These are phyloP conservation scores for Nothocercus nigrocapillus DNA, from an alignment of 2,113 vertebrate genomes.

Conservation along the genomic window DNA sequence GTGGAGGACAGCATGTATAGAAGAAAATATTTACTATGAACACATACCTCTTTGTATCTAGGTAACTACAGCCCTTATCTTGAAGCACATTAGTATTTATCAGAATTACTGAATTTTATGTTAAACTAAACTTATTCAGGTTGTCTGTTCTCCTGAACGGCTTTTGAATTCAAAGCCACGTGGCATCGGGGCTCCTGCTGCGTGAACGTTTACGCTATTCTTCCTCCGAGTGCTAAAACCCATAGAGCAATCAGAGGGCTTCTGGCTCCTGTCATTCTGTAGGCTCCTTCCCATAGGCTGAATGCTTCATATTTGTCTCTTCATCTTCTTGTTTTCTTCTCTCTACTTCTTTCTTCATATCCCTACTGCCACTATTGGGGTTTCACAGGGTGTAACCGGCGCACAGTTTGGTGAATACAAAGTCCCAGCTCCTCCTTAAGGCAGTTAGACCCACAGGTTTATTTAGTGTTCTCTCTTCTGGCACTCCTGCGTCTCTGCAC, in stretches of 20 bases:
- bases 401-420: neutral
- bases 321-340: neutral
- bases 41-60: neutral
- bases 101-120: neutral
- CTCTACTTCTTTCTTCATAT: neutral
- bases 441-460: neutral
- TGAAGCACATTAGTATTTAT: neutral
- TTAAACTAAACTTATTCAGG: neutral
- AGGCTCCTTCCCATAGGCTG: neutral
- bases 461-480: neutral
- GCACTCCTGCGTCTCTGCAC: neutral
- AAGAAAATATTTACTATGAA: conserved; percentile 60
- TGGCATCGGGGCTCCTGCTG: neutral
- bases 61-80: conserved; percentile 14
- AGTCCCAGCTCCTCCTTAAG: neutral
- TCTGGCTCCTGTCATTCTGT: neutral
- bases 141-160: neutral
- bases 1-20: conserved; percentile 37
- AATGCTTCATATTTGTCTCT: neutral
- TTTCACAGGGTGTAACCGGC: neutral
- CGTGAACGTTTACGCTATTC: neutral
- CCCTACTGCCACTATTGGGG: neutral
- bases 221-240: neutral
- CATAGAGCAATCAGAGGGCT: neutral
- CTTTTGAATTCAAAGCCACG: conserved; percentile 24